Percentiles rank a stretch among this genome's conserved stretches.
phyloP scores from a whole-genome alignment of 23 tunicate species.

The Halocynthia roretzi region DNA sequence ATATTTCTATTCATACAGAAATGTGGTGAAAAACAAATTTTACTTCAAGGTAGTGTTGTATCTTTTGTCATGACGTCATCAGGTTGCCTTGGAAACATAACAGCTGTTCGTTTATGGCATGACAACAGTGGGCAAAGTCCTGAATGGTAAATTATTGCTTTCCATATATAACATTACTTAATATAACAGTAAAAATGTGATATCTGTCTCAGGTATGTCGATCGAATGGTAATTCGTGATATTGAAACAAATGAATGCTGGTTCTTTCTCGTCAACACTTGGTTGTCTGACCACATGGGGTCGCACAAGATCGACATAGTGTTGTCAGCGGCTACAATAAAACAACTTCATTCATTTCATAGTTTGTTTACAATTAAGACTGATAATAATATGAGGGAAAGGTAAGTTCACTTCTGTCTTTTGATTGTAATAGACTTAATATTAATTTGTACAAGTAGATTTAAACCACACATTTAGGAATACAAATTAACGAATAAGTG shows the following conservation, averaged over 20 bases:
- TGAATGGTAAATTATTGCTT: constrained; percentile 31
- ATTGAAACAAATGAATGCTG: constrained; percentile 33
- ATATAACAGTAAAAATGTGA: neutral
- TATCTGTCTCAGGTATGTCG: constrained; percentile 27
- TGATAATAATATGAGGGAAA: constrained; percentile 23
- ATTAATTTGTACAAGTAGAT: no score
- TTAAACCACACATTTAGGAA: no score
- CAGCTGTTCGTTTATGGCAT: constrained; percentile 59
- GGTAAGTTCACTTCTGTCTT: constrained; percentile 15
- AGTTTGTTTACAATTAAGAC: constrained; percentile 11
- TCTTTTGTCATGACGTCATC: constrained; percentile 25
- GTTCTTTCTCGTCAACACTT: constrained; percentile 26
- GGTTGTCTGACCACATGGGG: constrained; percentile 22
- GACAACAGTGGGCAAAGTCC: constrained; percentile 51
- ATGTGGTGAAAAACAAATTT: constrained; percentile 4
- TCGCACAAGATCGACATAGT: constrained; percentile 12
- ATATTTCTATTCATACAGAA: no score
- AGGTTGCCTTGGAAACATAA: constrained; percentile 33
- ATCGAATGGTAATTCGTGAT: constrained; percentile 32
- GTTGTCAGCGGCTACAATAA: constrained; percentile 17
- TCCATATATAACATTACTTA: neutral
- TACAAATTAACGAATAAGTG: no score
- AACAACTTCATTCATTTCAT: neutral
- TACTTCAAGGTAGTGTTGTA: constrained; percentile 17
- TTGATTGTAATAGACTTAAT: no score